Evolutionary conservation across 2,888 invertebrate species (phyloP), one percentile per base, ranked within the genome.

Genomic region (Falcaria lacertinaria): DNA sequence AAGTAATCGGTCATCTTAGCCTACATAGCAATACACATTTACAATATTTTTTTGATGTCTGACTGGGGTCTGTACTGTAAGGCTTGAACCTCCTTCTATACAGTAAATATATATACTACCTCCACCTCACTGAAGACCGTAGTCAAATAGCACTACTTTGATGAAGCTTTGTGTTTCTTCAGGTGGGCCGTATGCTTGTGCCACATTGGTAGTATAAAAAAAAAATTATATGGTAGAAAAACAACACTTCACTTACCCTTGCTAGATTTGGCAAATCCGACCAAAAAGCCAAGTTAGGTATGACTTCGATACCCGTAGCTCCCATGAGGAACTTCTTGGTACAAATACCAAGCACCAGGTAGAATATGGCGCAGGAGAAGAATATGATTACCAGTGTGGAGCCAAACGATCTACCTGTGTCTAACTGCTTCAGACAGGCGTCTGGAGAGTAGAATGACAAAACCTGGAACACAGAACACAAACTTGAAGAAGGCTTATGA

Each of bases 261-360:
- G 94, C 91, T 57, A 94, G 89, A 52, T 90, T 88, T 2, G 95
- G 94, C 48, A 95, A 74, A 45, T 92, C 92, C 6, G 80, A 79
- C 95, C 95, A 95, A 74, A 95, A 95, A 42, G 90, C 91, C 45
- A 93, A 81, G 74, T 95, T 94, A 0, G 95, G 95, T 57, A 95
- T 89, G 60, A 94, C 89, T 81, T 95, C 95, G 46, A 91, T 75
- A 1, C 95, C 95, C 34, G 92, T 90, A 0, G 94, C 94, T 19
- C 94, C 94, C 74, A 93, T 90, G 33, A 93, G 75, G 66, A 92
- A 91, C 67, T 92, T 93, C 68, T 93, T 90, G 1, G 92, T 89
- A 35, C 92, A 71, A 39, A 92, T 90, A 41, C 95, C 95, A 34
- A 92, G 91, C 45, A 93, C 78, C 16, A 94, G 89, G 68, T 95